Evolutionary conservation across 2,888 invertebrate species (phyloP).

Genomic region (Dolichomitus sp.): DNA sequence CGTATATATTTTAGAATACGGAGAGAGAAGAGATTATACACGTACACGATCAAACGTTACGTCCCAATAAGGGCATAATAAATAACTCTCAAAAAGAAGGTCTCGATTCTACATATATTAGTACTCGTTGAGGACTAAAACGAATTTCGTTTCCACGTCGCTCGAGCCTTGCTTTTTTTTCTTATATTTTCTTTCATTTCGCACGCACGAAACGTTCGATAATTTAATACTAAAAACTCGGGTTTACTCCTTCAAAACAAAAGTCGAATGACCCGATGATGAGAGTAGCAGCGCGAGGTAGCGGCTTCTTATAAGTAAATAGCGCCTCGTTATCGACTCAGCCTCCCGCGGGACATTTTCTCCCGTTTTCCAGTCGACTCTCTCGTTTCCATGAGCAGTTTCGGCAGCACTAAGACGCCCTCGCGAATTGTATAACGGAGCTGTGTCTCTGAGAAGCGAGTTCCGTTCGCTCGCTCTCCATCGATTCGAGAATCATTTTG

Average conservation of each 20-base stretch:
- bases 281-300: not conserved
- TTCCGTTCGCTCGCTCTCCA: conserved; percentile 86
- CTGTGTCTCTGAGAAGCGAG: conserved; percentile 86
- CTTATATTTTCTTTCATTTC: conserved; percentile 21
- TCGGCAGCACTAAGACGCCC: conserved; percentile 85
- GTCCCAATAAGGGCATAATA: conserved; percentile 64
- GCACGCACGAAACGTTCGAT: conserved; percentile 19
- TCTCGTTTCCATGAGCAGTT: not conserved
- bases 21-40: conserved; percentile 44
- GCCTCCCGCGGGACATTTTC: not conserved
- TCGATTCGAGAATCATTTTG: conserved; percentile 92
- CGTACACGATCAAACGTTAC: conserved; percentile 55
- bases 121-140: not conserved
- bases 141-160: conserved; percentile 1
- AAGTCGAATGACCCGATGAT: conserved; percentile 6
- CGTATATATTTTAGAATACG: conserved; percentile 27
- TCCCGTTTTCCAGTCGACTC: not conserved
- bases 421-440: conserved; percentile 96
- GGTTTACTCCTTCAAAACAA: not conserved
- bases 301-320: conserved; percentile 8
- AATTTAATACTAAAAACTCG: conserved; percentile 38
- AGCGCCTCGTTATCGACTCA: conserved; percentile 20
- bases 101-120: conserved; percentile 11
- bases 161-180: conserved; percentile 6
- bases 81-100: conserved; percentile 61